Evolutionary conservation across 2,113 vertebrate genomes (phyloP).

Genomic region (Sinosuthora webbiana): DNA sequence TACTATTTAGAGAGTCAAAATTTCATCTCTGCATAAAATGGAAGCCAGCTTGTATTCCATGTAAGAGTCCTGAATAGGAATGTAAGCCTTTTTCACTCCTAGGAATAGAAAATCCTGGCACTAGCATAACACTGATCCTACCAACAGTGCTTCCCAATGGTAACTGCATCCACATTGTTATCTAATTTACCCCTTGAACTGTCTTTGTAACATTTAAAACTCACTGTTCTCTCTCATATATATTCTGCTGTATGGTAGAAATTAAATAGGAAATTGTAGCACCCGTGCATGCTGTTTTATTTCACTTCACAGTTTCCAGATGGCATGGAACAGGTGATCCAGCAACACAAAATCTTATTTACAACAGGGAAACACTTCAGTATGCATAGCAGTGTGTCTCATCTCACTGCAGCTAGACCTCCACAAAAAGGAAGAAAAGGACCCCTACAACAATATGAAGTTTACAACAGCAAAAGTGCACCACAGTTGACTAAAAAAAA

Average conservation of each 20-base stretch:
- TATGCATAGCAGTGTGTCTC: too few relatives aligned
- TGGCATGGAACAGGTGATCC: not conserved
- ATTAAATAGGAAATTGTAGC: not conserved
- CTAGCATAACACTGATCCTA: not conserved
- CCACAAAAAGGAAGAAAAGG: not conserved
- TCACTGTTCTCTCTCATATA: accelerated
- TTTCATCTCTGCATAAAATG: not conserved
- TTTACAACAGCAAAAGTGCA: not conserved
- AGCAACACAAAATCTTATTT: not conserved
- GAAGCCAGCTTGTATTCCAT: not conserved
- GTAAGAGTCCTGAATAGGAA: not conserved
- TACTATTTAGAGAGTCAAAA: not conserved
- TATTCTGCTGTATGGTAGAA: not conserved
- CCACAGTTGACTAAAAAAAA: accelerated
- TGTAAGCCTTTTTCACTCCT: not conserved
- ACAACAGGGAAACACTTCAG: not conserved
- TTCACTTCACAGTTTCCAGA: not conserved
- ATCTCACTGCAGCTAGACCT: not conserved
- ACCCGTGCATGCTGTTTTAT: slow-evolving; percentile 3
- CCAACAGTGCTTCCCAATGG: not conserved
- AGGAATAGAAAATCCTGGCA: not conserved
- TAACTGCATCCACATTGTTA: not conserved
- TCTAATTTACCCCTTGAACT: not conserved
- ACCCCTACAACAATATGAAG: not conserved
- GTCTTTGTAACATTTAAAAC: not conserved